Conservation (phyloP, 2,113 vertebrate species). For the Cololabis saira region DNA sequence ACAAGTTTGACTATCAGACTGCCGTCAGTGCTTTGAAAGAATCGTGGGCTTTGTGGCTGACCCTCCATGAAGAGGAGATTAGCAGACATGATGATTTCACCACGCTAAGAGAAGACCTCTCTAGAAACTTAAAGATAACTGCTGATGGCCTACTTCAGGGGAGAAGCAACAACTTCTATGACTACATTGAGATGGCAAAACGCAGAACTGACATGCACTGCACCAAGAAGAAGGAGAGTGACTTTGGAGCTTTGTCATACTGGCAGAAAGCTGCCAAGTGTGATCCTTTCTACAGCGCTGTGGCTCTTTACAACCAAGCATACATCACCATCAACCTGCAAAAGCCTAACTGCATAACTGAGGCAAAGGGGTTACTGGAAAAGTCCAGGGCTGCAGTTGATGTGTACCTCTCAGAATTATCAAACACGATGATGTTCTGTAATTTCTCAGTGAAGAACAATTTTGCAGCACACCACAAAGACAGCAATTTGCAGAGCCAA, state of each 20-base stretch:
- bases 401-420: constrained; percentile 17
- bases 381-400: constrained; percentile 4
- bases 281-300: not conserved
- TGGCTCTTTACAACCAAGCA: constrained; percentile 29
- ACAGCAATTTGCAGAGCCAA: constrained; percentile 16
- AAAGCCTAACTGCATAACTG: not conserved
- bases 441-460: not conserved
- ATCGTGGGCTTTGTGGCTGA: constrained; percentile 28
- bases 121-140: not conserved
- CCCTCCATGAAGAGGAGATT: constrained; percentile 14
- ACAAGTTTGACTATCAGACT: constrained; percentile 2
- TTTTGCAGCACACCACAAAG: constrained; percentile 18
- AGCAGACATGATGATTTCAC: not conserved
- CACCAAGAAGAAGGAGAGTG: not conserved
- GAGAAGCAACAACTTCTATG: not conserved
- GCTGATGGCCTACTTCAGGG: constrained; percentile 7
- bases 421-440: constrained; percentile 24
- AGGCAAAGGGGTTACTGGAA: not conserved
- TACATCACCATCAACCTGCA: constrained; percentile 28
- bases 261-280: constrained; percentile 14
- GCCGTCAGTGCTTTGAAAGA: constrained; percentile 23
- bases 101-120: not conserved
- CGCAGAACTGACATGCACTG: constrained; percentile 6
- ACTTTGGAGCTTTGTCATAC: constrained; percentile 23
- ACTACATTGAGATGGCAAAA: constrained; percentile 12